Conservation (phyloP, 2,797 vertebrate species). For the Mus caroli region DNA sequence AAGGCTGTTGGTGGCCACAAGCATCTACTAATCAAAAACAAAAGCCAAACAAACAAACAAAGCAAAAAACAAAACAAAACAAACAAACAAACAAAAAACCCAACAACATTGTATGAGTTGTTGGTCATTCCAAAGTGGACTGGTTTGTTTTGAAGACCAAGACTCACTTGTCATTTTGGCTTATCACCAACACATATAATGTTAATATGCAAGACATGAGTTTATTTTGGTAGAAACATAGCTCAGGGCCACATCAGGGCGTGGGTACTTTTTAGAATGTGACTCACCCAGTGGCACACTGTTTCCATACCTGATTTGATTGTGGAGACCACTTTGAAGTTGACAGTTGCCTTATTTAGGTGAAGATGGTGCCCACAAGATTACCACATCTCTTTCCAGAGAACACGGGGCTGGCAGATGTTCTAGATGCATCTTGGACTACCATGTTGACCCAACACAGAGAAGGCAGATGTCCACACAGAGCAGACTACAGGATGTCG, state of each 20-base stretch:
- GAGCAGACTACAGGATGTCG: not conserved
- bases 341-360: slow-evolving; percentile 52
- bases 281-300: slow-evolving; percentile 68
- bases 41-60: too few relatives aligned
- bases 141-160: not conserved
- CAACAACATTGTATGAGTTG: not conserved
- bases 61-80: not conserved
- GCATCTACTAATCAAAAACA: not conserved
- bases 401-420: slow-evolving; percentile 11
- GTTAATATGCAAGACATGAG: slow-evolving; percentile 29
- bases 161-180: not conserved
- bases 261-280: slow-evolving; percentile 66
- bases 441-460: not conserved
- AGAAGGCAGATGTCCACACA: slow-evolving; percentile 25
- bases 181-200: not conserved
- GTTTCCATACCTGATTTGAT: slow-evolving; percentile 73
- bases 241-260: not conserved
- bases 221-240: slow-evolving; percentile 69
- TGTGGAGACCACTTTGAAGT: slow-evolving; percentile 54
- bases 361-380: slow-evolving; percentile 72
- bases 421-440: slow-evolving; percentile 26
- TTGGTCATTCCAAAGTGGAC: not conserved
- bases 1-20: not conserved
- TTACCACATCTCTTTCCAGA: slow-evolving; percentile 69
- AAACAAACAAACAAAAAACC: not conserved